Evolutionary conservation across 2,888 invertebrate species (phyloP).

Genomic region (Caenorhabditis plicata): DNA sequence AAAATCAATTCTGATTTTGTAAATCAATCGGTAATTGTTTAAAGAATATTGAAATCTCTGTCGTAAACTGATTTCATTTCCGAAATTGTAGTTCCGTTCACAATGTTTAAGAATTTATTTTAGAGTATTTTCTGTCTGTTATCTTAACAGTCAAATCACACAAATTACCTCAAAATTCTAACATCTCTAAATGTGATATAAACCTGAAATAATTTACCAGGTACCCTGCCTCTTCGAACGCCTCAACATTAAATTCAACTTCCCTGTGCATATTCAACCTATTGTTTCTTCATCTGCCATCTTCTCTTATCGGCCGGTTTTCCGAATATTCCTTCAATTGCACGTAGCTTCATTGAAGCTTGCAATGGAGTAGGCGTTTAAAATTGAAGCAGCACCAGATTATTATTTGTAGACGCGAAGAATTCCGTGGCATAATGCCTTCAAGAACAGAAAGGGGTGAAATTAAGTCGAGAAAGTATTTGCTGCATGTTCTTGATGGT

Average conservation of each 20-base stretch:
- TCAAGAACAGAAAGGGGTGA: constrained; percentile 6
- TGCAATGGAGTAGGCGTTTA: constrained; percentile 19
- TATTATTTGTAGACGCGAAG: constrained; percentile 15
- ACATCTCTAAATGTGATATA: too few species aligned
- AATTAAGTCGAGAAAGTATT: constrained; percentile 9
- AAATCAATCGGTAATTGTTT: too few species aligned
- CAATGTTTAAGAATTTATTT: too few species aligned
- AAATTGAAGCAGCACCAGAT: too few species aligned
- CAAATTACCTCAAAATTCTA: too few species aligned
- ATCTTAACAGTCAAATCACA: too few species aligned
- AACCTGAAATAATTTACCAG: too few species aligned
- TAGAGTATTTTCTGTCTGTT: too few species aligned
- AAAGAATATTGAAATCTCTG: too few species aligned
- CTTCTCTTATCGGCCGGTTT: constrained; percentile 17
- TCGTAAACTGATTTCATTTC: too few species aligned
- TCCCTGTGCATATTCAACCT: constrained; percentile 25
- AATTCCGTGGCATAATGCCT: constrained; percentile 25
- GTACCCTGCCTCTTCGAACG: constrained; percentile 27
- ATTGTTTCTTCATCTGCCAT: constrained; percentile 19
- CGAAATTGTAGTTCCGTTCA: too few species aligned
- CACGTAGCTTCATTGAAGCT: constrained; percentile 22
- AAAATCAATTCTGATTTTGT: too few species aligned
- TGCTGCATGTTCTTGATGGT: constrained; percentile 18
- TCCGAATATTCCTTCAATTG: constrained; percentile 24
- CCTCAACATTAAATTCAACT: constrained; percentile 15